Base-by-base conservation (phyloP, 2,888 invertebrate species). In the Tromatobia lineatoria region DNA sequence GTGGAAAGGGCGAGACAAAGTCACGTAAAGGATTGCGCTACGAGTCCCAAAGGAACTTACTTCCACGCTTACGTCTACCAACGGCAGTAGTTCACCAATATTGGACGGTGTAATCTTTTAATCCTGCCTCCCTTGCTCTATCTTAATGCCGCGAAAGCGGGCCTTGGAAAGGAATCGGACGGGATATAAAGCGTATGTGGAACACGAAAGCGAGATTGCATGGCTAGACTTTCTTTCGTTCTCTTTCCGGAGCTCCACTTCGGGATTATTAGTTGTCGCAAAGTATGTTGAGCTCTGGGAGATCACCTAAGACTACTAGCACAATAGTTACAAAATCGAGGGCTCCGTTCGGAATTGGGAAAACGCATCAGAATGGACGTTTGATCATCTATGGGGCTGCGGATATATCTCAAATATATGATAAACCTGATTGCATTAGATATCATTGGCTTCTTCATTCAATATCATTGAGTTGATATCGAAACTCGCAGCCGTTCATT, bases 21-120 rank as follows among this genome's bases (percentile, higher is more conserved):
- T 91, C 89, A 88, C 90, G 90, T 91, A 89, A 91, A 90, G 91
- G 90, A 90, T 91, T 90, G 90, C 88, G 85, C 87, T 78, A 82
- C 80, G 89, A 90, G 88, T 90, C 89, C 89, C 89, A 70, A 70
- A 85, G 89, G 89, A 89, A 88, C 79, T 80, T 66, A 38, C 86
- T 88, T 86, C 83, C 87, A 87, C 87, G 83, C 83, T 82, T 83
- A 71, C 85, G 71, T 84, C 81, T 78, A 75, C 42, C 52, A 59
- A 70, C 69, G 15, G 20, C 67, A 38, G 34, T 45, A 82, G 81
- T 87, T 78, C 70, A 76, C 81, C 85, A 88, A 89, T 91, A 91
- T 89, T 88, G 90, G 87, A 89, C 87, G 82, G 77, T 78, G 86
- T 90, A 91, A 91, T 90, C 91, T 90, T 90, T 91, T 91, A 91